Evolutionary conservation across 1,140 invertebrate species (phyloP).

Genomic region (Chlorops oryzae): DNA sequence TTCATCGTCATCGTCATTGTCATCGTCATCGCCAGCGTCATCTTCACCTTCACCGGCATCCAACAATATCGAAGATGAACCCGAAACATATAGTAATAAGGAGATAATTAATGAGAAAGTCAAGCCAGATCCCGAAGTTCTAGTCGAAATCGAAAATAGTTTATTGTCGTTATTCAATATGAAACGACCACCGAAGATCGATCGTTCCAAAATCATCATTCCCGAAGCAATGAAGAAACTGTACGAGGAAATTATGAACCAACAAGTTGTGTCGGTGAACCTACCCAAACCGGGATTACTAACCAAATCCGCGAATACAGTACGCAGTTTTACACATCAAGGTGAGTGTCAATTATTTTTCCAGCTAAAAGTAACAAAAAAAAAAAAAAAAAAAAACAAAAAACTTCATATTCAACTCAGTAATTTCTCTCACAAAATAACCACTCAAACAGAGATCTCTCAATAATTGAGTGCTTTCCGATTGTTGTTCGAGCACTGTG

Average conservation of each 20-base stretch:
- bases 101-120: slow-evolving; percentile 38
- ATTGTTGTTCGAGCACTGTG: slow-evolving; percentile 22
- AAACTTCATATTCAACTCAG: neutral
- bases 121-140: slow-evolving; percentile 45
- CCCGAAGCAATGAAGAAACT: slow-evolving; percentile 74
- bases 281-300: slow-evolving; percentile 64
- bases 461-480: slow-evolving; percentile 33
- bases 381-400: neutral
- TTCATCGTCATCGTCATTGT: slow-evolving; percentile 20
- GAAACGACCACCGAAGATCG: slow-evolving; percentile 52
- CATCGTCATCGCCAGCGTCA: slow-evolving; percentile 6
- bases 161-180: slow-evolving; percentile 72
- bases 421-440: slow-evolving; percentile 2
- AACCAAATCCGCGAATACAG: slow-evolving; percentile 71
- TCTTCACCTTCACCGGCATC: neutral
- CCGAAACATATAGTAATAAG: slow-evolving; percentile 40
- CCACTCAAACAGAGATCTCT: slow-evolving; percentile 19
- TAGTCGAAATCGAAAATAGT: slow-evolving; percentile 58
- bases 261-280: slow-evolving; percentile 53
- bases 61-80: slow-evolving; percentile 16
- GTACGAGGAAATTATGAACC: slow-evolving; percentile 61
- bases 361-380: neutral
- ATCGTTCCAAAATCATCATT: slow-evolving; percentile 54
- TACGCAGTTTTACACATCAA: slow-evolving; percentile 75
- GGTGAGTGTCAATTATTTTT: slow-evolving; percentile 52